Base-by-base conservation (phyloP, 2,113 vertebrate species). In the Paratilapia polleni region DNA sequence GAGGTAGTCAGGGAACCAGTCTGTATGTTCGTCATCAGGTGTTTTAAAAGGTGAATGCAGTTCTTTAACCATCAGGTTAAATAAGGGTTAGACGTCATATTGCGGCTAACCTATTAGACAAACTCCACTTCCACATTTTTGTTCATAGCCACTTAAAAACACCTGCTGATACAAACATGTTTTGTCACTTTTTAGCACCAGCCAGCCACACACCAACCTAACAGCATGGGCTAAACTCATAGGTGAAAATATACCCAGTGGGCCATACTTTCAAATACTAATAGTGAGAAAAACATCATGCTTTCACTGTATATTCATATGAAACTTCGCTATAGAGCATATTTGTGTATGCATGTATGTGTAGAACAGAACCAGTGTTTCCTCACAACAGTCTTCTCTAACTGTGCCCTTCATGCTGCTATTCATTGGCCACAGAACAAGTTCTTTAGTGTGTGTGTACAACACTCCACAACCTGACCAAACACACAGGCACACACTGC, bases 401-500 rank as follows among this genome's bases (percentile, higher is more conserved):
- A 68, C 47, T 68, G 43, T 13, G 6, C 68, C 83, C 62, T 83
- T 83, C 61, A 89, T 75, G 87, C 63, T 57, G 89, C 78, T 85
- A 87, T 83, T 93, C 82, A 92, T 91, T 92, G 81, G 82, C 82
- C 68, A 81, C 66, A 66, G 73, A 81, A 15, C 54, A 56, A 57
- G 70, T 52, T 63, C 84, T 58, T 60, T 8, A 36, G n/a, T 49
- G 62, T 80, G 77, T 58, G 56, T 36, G 78, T 28, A 61, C 54
- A 58, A 15, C 73, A 60, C 62, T 75, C 70, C 38, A 28, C 77
- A 81, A 59, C 24, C 88, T 47, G 58, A 20, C 62, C 78, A 86
- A 78, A 79, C 78, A 80, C 78, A 80, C 41, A 41, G 36, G 26
- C 24, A 28, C 62, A 59, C 70, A 83, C 79, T 70, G 80, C 77